phyloP scores from a whole-genome alignment of 2,888 invertebrate genomes.

The Neoaliturus tenellus region DNA sequence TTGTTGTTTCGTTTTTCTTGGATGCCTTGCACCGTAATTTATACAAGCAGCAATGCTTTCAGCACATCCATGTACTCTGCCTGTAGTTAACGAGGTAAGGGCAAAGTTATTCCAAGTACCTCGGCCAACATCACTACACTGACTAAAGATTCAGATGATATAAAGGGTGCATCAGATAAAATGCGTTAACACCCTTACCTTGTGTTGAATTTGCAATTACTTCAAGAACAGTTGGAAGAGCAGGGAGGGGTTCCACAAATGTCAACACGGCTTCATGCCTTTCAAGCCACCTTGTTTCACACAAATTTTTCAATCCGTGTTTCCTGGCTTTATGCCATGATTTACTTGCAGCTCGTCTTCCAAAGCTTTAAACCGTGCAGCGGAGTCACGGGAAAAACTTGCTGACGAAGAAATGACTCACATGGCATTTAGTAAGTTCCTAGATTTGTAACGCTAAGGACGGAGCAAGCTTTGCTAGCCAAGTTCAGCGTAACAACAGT shows the following conservation, averaged over 20 bases:
- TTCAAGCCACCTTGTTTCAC: conserved; percentile 58
- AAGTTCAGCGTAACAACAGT: no score
- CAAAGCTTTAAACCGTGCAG: conserved; percentile 8
- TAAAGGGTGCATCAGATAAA: conserved; percentile 45
- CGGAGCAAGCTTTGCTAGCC: conserved; percentile 44
- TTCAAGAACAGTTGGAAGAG: conserved; percentile 29
- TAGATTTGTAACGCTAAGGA: background rate
- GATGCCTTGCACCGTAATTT: conserved; percentile 8
- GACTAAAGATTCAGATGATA: conserved; percentile 47
- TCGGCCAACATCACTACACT: conserved; percentile 48
- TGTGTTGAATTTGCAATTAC: conserved; percentile 43
- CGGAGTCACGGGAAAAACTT: conserved; percentile 30
- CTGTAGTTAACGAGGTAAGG: conserved; percentile 33
- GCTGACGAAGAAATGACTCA: conserved; percentile 35
- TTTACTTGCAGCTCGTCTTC: conserved; percentile 42
- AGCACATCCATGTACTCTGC: conserved; percentile 38
- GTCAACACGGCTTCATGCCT: conserved; percentile 56
- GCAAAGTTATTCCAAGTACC: conserved; percentile 44
- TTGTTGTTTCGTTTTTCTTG: conserved; percentile 32
- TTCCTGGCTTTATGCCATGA: conserved; percentile 49
- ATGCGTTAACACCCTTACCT: conserved; percentile 47
- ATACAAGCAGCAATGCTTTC: conserved; percentile 40
- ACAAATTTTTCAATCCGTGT: conserved; percentile 49
- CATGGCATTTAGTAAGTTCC: no score
- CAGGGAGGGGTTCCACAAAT: conserved; percentile 46